Percentiles rank a stretch among this genome's conserved stretches.
These are phyloP conservation scores for Dendrolimus pini DNA, from an alignment of 2,888 invertebrate species.

Conservation along the genomic window DNA sequence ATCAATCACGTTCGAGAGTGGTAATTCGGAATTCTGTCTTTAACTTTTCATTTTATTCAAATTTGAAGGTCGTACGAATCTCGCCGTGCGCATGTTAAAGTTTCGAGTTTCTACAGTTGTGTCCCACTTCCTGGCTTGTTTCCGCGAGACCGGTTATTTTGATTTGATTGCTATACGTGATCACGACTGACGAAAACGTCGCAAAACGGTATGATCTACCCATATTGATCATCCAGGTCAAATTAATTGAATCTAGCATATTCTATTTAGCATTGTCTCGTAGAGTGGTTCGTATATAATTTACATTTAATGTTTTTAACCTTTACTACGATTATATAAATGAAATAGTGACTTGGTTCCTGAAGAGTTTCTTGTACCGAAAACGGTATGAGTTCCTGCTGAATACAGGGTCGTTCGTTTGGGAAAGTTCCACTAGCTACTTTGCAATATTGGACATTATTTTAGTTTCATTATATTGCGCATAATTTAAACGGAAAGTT, in stretches of 20 bases:
- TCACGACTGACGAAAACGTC: slow-evolving; percentile 38
- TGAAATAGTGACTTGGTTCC: no score
- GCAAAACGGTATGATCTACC: slow-evolving; percentile 32
- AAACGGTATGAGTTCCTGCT: no score
- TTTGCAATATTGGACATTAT: no score
- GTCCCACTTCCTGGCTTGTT: slow-evolving; percentile 51
- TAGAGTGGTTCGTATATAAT: no score
- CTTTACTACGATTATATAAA: no score
- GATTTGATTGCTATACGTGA: slow-evolving; percentile 42
- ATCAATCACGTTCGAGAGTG: slow-evolving; percentile 8
- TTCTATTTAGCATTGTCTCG: no score
- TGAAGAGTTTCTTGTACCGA: no score
- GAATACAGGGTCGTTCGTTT: no score
- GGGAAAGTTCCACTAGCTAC: no score
- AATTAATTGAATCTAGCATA: slow-evolving; percentile 36
- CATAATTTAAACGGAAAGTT: background rate
- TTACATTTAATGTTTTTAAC: no score
- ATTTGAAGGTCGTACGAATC: slow-evolving; percentile 54
- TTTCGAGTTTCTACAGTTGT: slow-evolving; percentile 53
- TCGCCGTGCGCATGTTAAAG: slow-evolving; percentile 30
- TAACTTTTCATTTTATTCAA: slow-evolving; percentile 39
- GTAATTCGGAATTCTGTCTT: slow-evolving; percentile 14
- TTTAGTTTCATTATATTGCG: no score
- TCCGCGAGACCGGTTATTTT: slow-evolving; percentile 51
- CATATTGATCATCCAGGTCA: slow-evolving; percentile 45